These are phyloP conservation scores for Urocolius indicus DNA, from an alignment of 2,113 vertebrate genomes.

Conservation along the genomic window DNA sequence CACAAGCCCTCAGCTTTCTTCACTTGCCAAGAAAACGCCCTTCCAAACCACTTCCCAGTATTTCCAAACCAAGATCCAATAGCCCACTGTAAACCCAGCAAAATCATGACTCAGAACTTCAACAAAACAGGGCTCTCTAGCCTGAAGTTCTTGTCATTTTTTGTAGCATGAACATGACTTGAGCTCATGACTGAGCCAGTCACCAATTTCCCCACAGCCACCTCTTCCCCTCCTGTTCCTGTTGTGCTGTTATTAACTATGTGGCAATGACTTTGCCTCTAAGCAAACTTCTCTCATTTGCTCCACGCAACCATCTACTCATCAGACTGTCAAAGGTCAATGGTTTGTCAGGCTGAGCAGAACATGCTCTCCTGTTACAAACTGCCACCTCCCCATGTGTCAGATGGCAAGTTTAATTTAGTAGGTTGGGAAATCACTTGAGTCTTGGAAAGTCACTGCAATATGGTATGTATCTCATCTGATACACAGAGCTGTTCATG, in stretches of 20 bases:
- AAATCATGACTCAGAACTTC: background rate
- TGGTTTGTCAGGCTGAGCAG: background rate
- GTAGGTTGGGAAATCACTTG: background rate
- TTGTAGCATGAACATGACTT: background rate
- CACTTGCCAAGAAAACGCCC: background rate
- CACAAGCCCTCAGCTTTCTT: background rate
- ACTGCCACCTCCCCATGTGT: background rate
- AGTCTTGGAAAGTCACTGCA: background rate
- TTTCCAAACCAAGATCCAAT: background rate
- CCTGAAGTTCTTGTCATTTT: background rate
- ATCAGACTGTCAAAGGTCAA: background rate
- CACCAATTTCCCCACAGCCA: background rate
- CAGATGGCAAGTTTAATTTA: constrained; percentile 37
- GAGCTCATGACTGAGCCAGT: background rate
- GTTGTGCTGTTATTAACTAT: background rate
- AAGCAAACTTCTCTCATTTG: background rate
- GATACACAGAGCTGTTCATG: background rate
- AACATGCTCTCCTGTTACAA: background rate
- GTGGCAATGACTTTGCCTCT: background rate
- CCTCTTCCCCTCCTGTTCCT: background rate
- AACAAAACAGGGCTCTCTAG: background rate
- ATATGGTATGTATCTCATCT: background rate
- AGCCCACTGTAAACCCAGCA: background rate
- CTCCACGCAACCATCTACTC: background rate
- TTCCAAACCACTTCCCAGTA: background rate